Percentiles rank a stretch among this genome's conserved stretches.
These are phyloP conservation scores for Propithecus coquereli DNA, from an alignment of 2,113 vertebrate genomes.

Conservation along the genomic window DNA sequence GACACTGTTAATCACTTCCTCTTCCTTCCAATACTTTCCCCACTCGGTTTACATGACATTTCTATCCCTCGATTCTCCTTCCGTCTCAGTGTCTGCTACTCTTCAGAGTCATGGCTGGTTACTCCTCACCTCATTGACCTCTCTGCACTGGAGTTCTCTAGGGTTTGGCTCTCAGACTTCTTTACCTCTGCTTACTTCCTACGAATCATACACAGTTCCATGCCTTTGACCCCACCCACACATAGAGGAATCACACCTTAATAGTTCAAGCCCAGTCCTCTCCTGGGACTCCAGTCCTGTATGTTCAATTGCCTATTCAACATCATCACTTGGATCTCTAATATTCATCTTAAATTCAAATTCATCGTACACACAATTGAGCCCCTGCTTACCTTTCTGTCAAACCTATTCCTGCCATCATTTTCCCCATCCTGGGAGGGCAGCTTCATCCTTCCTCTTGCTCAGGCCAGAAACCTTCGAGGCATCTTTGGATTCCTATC, in stretches of 20 bases:
- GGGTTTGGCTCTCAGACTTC: neutral
- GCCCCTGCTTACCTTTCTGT: neutral
- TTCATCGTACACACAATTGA: neutral
- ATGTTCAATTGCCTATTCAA: neutral
- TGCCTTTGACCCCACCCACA: neutral
- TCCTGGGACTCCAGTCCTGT: neutral
- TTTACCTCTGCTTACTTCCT: neutral
- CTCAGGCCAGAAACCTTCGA: neutral
- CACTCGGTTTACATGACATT: neutral
- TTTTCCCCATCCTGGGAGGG: neutral
- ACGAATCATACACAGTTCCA: neutral
- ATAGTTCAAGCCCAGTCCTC: neutral
- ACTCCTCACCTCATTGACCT: neutral
- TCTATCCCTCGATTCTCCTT: neutral
- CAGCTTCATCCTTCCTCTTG: neutral
- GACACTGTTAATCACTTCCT: neutral
- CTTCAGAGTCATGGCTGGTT: neutral
- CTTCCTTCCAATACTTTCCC: neutral
- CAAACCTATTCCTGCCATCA: neutral
- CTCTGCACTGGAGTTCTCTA: neutral
- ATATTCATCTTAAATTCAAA: neutral
- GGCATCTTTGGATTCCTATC: neutral
- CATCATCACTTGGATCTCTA: neutral
- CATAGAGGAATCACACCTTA: neutral
- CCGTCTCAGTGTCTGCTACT: neutral